These are phyloP conservation scores for Therioaphis trifolii DNA, from an alignment of 2,888 invertebrate genomes.

Conservation along the genomic window DNA sequence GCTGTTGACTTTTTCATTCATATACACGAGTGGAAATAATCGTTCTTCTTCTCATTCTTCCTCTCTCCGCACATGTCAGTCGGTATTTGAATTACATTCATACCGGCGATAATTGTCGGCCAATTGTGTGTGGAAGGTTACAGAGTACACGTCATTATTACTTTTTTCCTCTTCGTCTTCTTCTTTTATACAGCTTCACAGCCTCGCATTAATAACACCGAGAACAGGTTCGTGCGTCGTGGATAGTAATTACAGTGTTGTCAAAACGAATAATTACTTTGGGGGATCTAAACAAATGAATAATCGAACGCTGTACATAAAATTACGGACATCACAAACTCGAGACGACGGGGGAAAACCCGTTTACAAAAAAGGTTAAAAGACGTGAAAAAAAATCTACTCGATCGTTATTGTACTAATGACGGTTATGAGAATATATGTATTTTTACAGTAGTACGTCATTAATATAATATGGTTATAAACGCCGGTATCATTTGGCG, in stretches of 20 bases:
- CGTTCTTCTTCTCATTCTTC: too few relatives aligned
- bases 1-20: too few relatives aligned
- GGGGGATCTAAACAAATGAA: conserved; percentile 18
- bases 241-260: conserved; percentile 33
- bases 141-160: background rate
- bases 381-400: background rate
- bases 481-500: too few relatives aligned
- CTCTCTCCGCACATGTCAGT: too few relatives aligned
- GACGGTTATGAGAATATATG: background rate
- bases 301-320: background rate
- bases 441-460: too few relatives aligned
- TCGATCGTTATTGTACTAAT: background rate
- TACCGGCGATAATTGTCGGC: background rate
- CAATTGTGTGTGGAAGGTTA: background rate
- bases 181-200: background rate
- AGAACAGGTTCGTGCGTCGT: background rate
- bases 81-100: background rate
- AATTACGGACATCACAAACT: background rate
- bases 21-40: too few relatives aligned
- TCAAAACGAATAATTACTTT: conserved; percentile 42
- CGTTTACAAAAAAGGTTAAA: background rate
- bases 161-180: background rate
- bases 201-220: conserved; percentile 7
- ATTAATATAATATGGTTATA: too few relatives aligned
- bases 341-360: background rate